A percentile compares a stretch with the other conserved stretches of the same genome.
Evolutionary conservation across 2,113 vertebrate species (phyloP).

Genomic region (Manacus vitellinus): DNA sequence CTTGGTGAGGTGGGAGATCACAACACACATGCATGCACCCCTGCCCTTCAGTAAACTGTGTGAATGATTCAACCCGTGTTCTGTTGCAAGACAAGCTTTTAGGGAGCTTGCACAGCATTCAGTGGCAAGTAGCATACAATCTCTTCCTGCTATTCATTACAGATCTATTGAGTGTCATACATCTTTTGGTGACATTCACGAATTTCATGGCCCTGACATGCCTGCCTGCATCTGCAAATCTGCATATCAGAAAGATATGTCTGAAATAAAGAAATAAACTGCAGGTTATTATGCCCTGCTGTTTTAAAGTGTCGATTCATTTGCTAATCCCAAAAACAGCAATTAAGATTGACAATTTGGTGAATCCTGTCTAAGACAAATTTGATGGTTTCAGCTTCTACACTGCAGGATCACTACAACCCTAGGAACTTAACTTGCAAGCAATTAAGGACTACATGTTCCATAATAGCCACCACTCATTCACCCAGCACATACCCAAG

Average conservation of each 20-base stretch:
- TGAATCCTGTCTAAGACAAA: background rate
- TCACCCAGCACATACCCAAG: background rate
- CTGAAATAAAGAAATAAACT: background rate
- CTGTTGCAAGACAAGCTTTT: background rate
- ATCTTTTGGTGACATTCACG: background rate
- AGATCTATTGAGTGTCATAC: background rate
- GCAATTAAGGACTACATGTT: background rate
- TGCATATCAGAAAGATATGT: background rate
- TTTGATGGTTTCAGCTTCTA: background rate
- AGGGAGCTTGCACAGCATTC: background rate
- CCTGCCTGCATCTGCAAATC: background rate
- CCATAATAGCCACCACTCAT: background rate
- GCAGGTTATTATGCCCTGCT: background rate
- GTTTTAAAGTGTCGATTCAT: background rate
- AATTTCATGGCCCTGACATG: background rate
- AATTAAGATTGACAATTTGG: background rate
- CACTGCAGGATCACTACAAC: background rate
- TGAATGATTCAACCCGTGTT: background rate
- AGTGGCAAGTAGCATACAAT: background rate
- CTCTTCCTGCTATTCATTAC: background rate
- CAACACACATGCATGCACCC: background rate
- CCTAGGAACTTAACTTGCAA: background rate
- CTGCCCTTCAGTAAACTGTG: background rate
- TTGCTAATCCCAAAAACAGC: background rate
- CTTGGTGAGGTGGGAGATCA: background rate